phyloP scores from a whole-genome alignment of 1,140 invertebrate species.

The Laupala kohalensis region DNA sequence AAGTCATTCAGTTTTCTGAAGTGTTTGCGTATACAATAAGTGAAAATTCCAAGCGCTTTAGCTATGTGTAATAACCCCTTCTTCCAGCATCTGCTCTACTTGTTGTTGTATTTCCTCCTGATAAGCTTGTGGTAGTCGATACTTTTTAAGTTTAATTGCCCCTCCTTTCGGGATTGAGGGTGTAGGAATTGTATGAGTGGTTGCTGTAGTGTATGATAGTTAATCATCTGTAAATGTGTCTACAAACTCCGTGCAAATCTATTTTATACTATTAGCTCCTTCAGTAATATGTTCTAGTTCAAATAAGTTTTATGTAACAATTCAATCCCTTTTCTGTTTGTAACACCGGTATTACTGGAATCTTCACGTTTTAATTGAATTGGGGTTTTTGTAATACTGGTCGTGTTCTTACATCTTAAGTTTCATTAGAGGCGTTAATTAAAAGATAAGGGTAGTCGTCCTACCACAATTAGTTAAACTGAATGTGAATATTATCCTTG shows the following conservation, averaged over 20 bases:
- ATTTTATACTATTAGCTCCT: too few relatives aligned
- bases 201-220: too few relatives aligned
- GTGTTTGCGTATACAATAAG: constrained; percentile 19
- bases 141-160: neutral
- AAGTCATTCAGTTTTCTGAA: constrained; percentile 20
- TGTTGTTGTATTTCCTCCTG: constrained; percentile 10
- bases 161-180: neutral
- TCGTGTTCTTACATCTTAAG: too few relatives aligned
- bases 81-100: constrained; percentile 11
- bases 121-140: constrained; percentile 6
- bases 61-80: constrained; percentile 17
- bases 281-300: too few relatives aligned
- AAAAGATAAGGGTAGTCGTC: neutral
- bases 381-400: too few relatives aligned
- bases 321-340: too few relatives aligned
- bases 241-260: too few relatives aligned
- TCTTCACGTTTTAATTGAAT: too few relatives aligned
- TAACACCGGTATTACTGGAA: too few relatives aligned
- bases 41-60: constrained; percentile 17
- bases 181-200: too few relatives aligned
- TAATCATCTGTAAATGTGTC: too few relatives aligned
- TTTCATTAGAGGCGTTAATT: neutral
- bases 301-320: too few relatives aligned
- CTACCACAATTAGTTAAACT: neutral
- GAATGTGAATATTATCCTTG: neutral